Percentiles rank a stretch among this genome's conserved stretches.
phyloP scores from a whole-genome alignment of 2,797 vertebrate genomes.

The Pipistrellus kuhlii region DNA sequence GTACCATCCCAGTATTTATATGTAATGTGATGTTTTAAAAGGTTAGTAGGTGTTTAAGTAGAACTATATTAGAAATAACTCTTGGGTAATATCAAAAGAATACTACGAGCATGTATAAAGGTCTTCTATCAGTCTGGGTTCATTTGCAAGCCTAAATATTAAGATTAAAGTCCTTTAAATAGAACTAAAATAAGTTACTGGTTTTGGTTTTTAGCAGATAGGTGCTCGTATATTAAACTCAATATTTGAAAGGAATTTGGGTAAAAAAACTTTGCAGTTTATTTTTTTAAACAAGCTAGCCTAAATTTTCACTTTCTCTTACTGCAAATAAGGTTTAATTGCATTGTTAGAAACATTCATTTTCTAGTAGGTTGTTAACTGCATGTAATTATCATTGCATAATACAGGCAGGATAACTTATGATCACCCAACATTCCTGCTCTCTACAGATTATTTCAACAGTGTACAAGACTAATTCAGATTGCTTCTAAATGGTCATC shows the following conservation, averaged over 20 bases:
- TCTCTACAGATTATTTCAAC: not conserved
- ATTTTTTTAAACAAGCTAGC: slow-evolving; percentile 31
- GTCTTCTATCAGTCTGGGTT: slow-evolving; percentile 3
- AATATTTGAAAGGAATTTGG: slow-evolving; percentile 41
- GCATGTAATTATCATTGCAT: slow-evolving; percentile 1
- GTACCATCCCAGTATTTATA: not conserved
- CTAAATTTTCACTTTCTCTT: slow-evolving; percentile 33
- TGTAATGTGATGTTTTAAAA: slow-evolving; percentile 57
- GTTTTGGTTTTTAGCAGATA: slow-evolving; percentile 33
- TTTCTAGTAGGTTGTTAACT: slow-evolving; percentile 32
- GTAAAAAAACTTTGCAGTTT: slow-evolving; percentile 27
- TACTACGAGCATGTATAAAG: slow-evolving; percentile 10
- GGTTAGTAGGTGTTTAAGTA: slow-evolving; percentile 30
- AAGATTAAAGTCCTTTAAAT: slow-evolving; percentile 49
- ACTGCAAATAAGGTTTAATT: slow-evolving; percentile 44
- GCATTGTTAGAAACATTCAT: slow-evolving; percentile 58
- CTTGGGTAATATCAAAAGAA: slow-evolving; percentile 51
- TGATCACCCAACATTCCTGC: not conserved
- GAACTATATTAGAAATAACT: not conserved
- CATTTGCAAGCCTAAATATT: slow-evolving; percentile 22
- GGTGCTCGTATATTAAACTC: not conserved
- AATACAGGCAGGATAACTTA: not conserved
- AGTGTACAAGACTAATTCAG: not conserved
- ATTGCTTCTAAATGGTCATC: slow-evolving; percentile 7
- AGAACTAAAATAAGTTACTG: slow-evolving; percentile 46